phyloP scores from a whole-genome alignment of 2,113 vertebrate genomes.

The Sminthopsis crassicaudata region DNA sequence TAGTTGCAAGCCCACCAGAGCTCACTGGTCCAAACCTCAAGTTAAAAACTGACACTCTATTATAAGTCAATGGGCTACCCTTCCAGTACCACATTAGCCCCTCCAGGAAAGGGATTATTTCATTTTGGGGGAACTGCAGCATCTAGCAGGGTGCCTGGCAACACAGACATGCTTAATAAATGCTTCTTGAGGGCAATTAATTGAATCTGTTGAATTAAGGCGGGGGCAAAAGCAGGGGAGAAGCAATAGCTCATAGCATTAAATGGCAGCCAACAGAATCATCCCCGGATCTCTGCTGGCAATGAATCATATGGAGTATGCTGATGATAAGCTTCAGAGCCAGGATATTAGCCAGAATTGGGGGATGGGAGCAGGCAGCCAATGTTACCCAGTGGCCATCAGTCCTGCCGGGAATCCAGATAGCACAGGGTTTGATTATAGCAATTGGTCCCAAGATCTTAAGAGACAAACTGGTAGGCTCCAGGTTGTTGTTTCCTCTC shows the following conservation, averaged over 20 bases:
- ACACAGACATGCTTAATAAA: background rate
- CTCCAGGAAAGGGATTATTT: background rate
- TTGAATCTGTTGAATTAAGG: background rate
- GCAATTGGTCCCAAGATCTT: background rate
- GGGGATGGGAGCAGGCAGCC: background rate
- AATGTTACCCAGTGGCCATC: background rate
- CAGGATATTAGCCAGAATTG: background rate
- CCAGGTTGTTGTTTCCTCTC: background rate
- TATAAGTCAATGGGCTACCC: background rate
- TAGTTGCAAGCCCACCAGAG: background rate
- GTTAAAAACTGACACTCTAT: background rate
- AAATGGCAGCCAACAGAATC: background rate
- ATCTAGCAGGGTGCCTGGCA: background rate
- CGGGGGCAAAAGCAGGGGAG: background rate
- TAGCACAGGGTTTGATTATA: background rate
- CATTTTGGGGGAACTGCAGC: background rate
- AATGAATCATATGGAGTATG: background rate
- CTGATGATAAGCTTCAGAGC: background rate
- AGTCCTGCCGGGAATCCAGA: background rate
- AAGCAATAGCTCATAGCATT: background rate
- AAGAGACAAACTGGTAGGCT: background rate
- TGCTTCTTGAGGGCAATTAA: background rate
- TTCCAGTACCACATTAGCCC: background rate
- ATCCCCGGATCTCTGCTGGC: background rate
- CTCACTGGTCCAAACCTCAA: background rate